These are phyloP conservation scores for Avahi laniger DNA, from an alignment of 2,797 vertebrate species.

Conservation along the genomic window DNA sequence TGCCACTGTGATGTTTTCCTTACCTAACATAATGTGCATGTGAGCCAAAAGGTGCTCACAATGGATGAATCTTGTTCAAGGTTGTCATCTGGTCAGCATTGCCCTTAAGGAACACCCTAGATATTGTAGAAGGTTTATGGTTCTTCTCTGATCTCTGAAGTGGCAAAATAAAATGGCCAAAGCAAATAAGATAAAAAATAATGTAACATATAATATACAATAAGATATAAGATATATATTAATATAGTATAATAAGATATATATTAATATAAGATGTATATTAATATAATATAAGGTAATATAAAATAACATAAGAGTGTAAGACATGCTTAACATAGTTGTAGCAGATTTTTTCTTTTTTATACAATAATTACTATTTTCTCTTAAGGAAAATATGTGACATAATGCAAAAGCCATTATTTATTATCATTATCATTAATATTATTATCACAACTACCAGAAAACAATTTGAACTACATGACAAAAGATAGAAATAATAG, in stretches of 20 bases:
- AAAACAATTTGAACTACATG: not conserved
- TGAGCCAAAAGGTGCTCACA: not conserved
- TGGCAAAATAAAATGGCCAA: not conserved
- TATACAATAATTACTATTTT: not conserved
- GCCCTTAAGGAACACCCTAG: not conserved
- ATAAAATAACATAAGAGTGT: not conserved
- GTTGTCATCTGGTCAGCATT: not conserved
- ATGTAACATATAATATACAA: too few relatives aligned
- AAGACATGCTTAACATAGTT: not conserved
- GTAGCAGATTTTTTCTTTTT: not conserved
- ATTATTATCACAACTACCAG: not conserved
- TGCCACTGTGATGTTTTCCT: slow-evolving; percentile 19
- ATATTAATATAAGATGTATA: too few relatives aligned
- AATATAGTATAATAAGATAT: too few relatives aligned
- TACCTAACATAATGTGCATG: not conserved
- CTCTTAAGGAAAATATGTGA: not conserved
- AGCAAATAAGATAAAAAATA: not conserved
- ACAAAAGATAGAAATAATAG: not conserved
- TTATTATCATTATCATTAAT: not conserved
- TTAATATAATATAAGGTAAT: too few relatives aligned
- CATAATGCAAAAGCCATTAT: not conserved
- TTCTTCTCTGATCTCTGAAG: not conserved
- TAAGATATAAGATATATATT: too few relatives aligned
- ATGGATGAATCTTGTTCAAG: not conserved
- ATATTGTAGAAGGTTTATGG: not conserved